These are phyloP conservation scores for Rutpela maculata DNA, from an alignment of 2,888 invertebrate genomes.

Conservation along the genomic window DNA sequence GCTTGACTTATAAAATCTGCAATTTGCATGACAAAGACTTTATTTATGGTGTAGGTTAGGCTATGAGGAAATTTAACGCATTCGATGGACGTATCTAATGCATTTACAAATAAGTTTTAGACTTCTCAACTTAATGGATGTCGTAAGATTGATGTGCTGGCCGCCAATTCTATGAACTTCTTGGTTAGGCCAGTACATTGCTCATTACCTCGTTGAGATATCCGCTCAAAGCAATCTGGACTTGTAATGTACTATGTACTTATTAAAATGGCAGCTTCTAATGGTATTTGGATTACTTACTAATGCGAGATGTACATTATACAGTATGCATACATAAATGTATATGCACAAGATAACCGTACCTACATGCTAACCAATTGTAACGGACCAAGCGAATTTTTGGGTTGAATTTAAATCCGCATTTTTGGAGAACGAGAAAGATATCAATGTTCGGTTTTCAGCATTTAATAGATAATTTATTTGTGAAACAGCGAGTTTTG, in stretches of 20 bases:
- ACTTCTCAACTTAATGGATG: background rate
- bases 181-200: background rate
- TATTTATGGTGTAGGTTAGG: conserved; percentile 39
- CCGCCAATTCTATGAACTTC: background rate
- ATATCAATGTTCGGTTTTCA: too few species aligned
- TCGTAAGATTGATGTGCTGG: background rate
- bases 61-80: conserved; percentile 18
- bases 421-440: too few species aligned
- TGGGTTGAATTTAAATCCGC: too few species aligned
- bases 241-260: too few species aligned
- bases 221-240: background rate
- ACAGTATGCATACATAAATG: too few species aligned
- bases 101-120: background rate
- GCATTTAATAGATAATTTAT: too few species aligned
- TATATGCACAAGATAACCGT: too few species aligned
- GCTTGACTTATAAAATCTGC: conserved; percentile 35
- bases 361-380: too few species aligned
- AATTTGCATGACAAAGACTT: conserved; percentile 45
- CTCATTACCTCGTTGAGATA: background rate
- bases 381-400: too few species aligned
- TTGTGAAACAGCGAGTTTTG: too few species aligned
- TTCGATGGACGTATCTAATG: conserved; percentile 6
- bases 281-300: too few species aligned
- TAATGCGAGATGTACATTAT: too few species aligned
- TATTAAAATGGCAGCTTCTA: background rate